Percentiles rank a stretch among this genome's conserved stretches.
These are phyloP conservation scores for Prionailurus viverrinus DNA, from an alignment of 2,113 vertebrate species.

Conservation along the genomic window DNA sequence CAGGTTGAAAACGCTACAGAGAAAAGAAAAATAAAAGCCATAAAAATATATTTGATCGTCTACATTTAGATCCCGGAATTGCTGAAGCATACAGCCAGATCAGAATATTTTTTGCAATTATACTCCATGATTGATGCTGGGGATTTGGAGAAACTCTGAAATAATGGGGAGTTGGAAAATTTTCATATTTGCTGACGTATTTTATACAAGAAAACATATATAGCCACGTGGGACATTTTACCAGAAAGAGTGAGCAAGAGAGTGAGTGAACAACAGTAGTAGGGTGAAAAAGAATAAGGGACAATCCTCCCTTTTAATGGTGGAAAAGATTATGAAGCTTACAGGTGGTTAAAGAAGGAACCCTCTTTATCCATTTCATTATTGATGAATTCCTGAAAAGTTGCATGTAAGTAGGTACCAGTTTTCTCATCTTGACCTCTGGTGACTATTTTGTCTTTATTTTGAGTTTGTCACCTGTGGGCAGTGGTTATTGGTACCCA, in stretches of 20 bases:
- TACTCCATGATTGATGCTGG: slow-evolving; percentile 70
- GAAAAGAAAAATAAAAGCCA: slow-evolving; percentile 73
- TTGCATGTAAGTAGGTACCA: neutral
- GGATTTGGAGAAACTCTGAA: slow-evolving; percentile 71
- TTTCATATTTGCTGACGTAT: slow-evolving; percentile 48
- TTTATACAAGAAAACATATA: slow-evolving; percentile 61
- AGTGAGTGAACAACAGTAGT: neutral
- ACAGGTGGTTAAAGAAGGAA: slow-evolving; percentile 56
- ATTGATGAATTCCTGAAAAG: slow-evolving; percentile 23
- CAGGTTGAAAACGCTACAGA: slow-evolving; percentile 57
- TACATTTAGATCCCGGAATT: slow-evolving; percentile 79
- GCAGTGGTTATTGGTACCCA: neutral
- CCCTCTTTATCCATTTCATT: neutral
- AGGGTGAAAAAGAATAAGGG: slow-evolving; percentile 11
- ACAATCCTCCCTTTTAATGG: neutral
- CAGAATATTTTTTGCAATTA: slow-evolving; percentile 77
- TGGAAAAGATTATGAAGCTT: slow-evolving; percentile 41
- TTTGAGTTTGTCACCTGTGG: slow-evolving; percentile 36
- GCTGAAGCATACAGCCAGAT: slow-evolving; percentile 64
- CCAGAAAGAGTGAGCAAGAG: neutral
- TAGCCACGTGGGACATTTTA: slow-evolving; percentile 20
- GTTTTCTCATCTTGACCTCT: slow-evolving; percentile 22
- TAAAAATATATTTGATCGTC: slow-evolving; percentile 68
- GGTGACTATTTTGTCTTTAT: slow-evolving; percentile 26
- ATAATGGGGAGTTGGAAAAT: slow-evolving; percentile 41